phyloP scores from a whole-genome alignment of 2,888 invertebrate species.

The Drosophila rellima region DNA sequence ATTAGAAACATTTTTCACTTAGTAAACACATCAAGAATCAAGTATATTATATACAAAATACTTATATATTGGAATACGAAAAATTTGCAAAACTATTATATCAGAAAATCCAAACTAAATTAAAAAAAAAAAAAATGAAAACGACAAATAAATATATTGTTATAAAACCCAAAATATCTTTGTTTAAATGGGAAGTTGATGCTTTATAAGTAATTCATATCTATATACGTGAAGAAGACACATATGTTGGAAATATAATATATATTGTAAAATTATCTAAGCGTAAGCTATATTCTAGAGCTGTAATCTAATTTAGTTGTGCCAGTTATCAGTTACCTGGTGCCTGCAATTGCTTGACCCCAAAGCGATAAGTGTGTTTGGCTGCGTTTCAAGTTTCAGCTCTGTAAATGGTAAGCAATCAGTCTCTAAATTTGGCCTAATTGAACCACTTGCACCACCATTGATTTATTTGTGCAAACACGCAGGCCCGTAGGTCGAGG shows the following conservation, averaged over 20 bases:
- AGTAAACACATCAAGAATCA: slow-evolving; percentile 32
- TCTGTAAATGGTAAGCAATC: slow-evolving; percentile 40
- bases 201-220: background rate
- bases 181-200: slow-evolving; percentile 5
- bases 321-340: slow-evolving; percentile 38
- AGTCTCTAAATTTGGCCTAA: slow-evolving; percentile 36
- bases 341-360: slow-evolving; percentile 34
- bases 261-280: too few relatives aligned
- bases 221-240: background rate
- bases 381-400: slow-evolving; percentile 27
- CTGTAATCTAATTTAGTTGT: slow-evolving; percentile 17
- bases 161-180: slow-evolving; percentile 59
- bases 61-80: slow-evolving; percentile 64
- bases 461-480: slow-evolving; percentile 61
- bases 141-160: slow-evolving; percentile 75
- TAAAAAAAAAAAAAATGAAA: slow-evolving; percentile 37
- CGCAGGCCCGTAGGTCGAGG: slow-evolving; percentile 73
- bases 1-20: slow-evolving; percentile 52
- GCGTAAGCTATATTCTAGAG: background rate
- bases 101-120: slow-evolving; percentile 42
- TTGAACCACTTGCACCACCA: slow-evolving; percentile 41
- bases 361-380: slow-evolving; percentile 8
- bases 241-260: too few relatives aligned
- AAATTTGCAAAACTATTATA: slow-evolving; percentile 47
- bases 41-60: slow-evolving; percentile 18